These are phyloP conservation scores for Hoplias malabaricus DNA, from an alignment of 2,113 vertebrate species.

Conservation along the genomic window DNA sequence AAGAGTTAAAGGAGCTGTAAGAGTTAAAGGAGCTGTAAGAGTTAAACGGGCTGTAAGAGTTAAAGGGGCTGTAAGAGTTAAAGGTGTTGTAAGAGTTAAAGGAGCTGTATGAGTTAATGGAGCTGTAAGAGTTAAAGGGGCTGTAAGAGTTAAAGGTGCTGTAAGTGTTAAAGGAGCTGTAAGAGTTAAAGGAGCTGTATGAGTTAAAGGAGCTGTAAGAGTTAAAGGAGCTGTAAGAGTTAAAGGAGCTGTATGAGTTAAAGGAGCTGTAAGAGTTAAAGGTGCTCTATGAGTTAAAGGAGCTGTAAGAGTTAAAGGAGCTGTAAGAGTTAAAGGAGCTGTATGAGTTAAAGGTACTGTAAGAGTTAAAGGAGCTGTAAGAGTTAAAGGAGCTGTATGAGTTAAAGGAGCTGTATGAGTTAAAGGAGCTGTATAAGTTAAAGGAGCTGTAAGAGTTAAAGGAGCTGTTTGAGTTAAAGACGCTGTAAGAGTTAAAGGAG, in stretches of 20 bases:
- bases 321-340: no score
- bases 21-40: neutral
- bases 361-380: no score
- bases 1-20: neutral
- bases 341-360: neutral
- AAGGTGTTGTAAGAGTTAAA: neutral
- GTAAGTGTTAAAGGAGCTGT: no score
- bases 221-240: no score
- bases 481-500: neutral
- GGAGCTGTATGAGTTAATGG: no score
- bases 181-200: neutral
- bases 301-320: neutral
- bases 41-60: neutral
- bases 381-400: neutral
- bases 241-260: neutral
- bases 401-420: neutral
- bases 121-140: neutral
- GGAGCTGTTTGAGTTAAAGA: neutral
- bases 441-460: neutral
- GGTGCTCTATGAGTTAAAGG: neutral
- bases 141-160: neutral
- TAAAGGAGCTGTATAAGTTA: neutral
- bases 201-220: neutral
- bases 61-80: neutral
- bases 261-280: neutral